These are phyloP conservation scores for Caenorhabditis sp. DNA, from an alignment of 2,888 invertebrate species.

Conservation along the genomic window DNA sequence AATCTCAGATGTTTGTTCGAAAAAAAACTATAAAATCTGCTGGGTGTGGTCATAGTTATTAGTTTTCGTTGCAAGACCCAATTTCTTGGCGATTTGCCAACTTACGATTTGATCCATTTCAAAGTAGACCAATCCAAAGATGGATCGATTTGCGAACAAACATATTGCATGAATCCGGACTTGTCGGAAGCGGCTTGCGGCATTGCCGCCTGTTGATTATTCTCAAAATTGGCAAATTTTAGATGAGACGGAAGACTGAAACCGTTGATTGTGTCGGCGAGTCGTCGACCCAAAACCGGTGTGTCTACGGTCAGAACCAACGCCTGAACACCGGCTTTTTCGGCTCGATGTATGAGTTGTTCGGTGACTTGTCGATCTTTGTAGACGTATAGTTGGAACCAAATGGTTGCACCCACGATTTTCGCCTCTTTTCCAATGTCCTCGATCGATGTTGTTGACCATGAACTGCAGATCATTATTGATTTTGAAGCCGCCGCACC, in stretches of 20 bases:
- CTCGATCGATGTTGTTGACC: constrained; percentile 86
- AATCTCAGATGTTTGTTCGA: no score
- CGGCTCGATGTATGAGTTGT: constrained; percentile 80
- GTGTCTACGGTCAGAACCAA: constrained; percentile 65
- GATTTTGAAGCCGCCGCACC: constrained; percentile 83
- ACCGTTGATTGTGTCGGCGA: constrained; percentile 84
- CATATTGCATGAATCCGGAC: constrained; percentile 83
- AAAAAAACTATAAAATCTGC: no score
- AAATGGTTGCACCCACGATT: constrained; percentile 50
- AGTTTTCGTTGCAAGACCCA: no score
- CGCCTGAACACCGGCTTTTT: constrained; percentile 76
- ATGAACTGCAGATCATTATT: constrained; percentile 84
- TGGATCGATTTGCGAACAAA: constrained; percentile 81
- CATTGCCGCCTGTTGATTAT: constrained; percentile 73
- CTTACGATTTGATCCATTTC: constrained; percentile 76
- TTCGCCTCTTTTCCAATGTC: constrained; percentile 79
- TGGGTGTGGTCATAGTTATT: no score
- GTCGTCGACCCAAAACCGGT: constrained; percentile 80
- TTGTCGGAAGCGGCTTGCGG: constrained; percentile 74
- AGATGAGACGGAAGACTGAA: constrained; percentile 84
- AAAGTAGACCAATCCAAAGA: constrained; percentile 87
- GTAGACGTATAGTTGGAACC: constrained; percentile 83
- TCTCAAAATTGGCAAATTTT: constrained; percentile 54
- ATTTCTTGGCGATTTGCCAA: no score
- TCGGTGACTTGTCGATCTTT: constrained; percentile 72